Base-by-base conservation (phyloP, 2,888 invertebrate species). In the Pandemis cinnamomeana region DNA sequence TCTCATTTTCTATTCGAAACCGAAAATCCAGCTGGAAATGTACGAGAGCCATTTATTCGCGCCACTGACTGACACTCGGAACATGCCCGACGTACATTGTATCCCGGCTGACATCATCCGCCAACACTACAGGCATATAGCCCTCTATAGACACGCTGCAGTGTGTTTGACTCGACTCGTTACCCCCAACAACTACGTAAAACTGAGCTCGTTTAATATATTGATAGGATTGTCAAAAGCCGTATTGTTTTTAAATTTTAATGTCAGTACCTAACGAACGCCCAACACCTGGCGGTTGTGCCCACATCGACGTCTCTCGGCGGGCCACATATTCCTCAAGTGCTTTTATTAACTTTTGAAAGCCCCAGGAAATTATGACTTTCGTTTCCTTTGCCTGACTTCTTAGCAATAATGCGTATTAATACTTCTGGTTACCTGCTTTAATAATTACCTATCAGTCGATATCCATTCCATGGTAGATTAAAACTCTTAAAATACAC, bases 1-100 rank as follows among this genome's bases (percentile, higher is more conserved):
- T 91, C 86, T 87, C 89, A 92, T 92, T 90, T 89, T 85, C 86
- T 85, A 80, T 86, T 80, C 80, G 81, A 79, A 79, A 81, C 84
- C 84, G 85, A 87, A 91, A 88, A 87, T 87, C 84, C 81, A 76
- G 80, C 76, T 79, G 76, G 81, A 83, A 75, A 79, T 82, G 81
- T 80, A 83, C 82, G 79, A 82, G 81, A 81, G 83, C 82, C 81
- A 87, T 88, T 86, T 82, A 82, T 84, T 83, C 82, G 82, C 78
- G 81, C 77, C 79, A 81, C 78, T 80, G 78, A 83, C 81, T 85
- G 84, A 83, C 82, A 80, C 83, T 81, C 83, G 75, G 79, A 82
- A 83, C 84, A 83, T 76, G 80, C 71, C 80, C 82, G 81, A 83
- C 83, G 82, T 85, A 83, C 84, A 89, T 87, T 89, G 87, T 89